Conservation (phyloP, 2,113 vertebrate species). For the Panthera tigris region DNA sequence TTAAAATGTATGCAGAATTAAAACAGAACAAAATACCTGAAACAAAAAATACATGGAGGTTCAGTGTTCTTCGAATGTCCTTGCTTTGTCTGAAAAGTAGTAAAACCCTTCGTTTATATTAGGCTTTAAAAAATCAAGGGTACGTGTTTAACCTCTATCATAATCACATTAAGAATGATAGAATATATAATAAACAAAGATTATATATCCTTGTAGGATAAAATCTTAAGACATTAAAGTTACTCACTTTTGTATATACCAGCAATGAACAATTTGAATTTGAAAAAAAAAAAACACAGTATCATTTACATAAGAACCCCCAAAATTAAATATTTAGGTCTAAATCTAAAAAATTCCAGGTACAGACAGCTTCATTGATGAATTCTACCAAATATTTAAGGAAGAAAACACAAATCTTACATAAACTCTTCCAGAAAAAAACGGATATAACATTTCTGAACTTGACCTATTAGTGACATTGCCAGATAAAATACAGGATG, state of each 20-base stretch:
- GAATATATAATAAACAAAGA: background rate
- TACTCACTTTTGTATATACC: background rate
- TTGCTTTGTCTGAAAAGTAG: background rate
- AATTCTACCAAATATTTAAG: background rate
- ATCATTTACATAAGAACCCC: background rate
- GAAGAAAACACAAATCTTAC: background rate
- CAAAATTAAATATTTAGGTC: background rate
- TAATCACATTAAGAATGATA: background rate
- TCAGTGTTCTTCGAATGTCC: background rate
- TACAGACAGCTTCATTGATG: background rate
- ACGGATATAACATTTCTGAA: background rate
- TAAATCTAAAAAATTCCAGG: background rate
- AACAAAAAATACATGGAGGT: background rate
- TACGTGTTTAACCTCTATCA: background rate
- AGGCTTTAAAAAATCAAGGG: background rate
- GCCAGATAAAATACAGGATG: background rate
- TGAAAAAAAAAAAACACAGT: background rate
- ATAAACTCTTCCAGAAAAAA: background rate
- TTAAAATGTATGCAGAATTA: background rate
- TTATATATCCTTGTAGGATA: background rate
- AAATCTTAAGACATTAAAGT: background rate
- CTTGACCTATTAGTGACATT: background rate
- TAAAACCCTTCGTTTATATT: background rate
- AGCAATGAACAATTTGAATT: background rate
- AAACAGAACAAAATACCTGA: background rate